These are phyloP conservation scores for Heliocidaris erythrogramma DNA, from an alignment of 35 echinoderm and acorn worm species.

Conservation along the genomic window DNA sequence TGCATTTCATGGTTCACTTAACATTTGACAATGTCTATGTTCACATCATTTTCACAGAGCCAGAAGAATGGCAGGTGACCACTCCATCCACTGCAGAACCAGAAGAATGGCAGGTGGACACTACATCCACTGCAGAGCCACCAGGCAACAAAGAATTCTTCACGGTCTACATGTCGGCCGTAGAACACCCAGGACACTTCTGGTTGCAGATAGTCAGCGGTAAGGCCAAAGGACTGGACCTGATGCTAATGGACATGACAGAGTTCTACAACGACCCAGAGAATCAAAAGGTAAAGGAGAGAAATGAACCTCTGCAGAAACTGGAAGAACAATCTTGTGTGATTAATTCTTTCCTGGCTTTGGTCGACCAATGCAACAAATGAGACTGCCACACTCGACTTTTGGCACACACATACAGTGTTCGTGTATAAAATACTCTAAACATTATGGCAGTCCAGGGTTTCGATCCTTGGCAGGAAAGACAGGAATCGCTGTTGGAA, in stretches of 20 bases:
- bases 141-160: slow-evolving; percentile 75
- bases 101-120: not conserved
- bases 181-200: slow-evolving; percentile 85
- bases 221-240: slow-evolving; percentile 74
- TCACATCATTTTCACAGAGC: too few species aligned
- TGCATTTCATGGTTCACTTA: too few species aligned
- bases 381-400: not conserved
- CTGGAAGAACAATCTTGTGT: not conserved
- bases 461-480: too few species aligned
- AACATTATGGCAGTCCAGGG: too few species aligned
- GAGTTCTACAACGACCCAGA: slow-evolving; percentile 70
- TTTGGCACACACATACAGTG: not conserved
- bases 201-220: slow-evolving; percentile 85
- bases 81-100: slow-evolving; percentile 20
- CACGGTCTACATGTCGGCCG: slow-evolving; percentile 86
- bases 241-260: slow-evolving; percentile 78
- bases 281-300: slow-evolving; percentile 72
- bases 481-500: too few species aligned
- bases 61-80: not conserved
- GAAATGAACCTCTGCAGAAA: not conserved
- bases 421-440: too few species aligned
- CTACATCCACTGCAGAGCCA: slow-evolving; percentile 31
- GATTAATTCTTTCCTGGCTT: too few species aligned
- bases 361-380: not conserved
- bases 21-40: not conserved